Conservation (phyloP, 2,888 invertebrate genomes). For the Osmoderma eremita region DNA sequence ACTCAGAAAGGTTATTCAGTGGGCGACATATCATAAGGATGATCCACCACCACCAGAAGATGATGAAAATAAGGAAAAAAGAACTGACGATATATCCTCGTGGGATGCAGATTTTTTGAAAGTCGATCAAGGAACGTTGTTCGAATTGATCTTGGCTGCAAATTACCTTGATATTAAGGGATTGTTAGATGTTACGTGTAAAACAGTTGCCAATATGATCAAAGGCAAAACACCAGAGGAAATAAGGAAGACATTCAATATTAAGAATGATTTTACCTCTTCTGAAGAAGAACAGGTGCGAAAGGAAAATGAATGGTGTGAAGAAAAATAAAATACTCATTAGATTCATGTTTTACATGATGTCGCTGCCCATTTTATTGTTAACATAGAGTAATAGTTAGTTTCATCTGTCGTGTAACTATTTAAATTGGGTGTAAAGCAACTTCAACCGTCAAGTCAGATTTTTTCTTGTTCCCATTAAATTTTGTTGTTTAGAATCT, state of each 20-base stretch:
- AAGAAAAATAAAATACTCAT: conserved; percentile 75
- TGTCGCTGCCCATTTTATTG: not conserved
- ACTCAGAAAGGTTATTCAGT: conserved; percentile 91
- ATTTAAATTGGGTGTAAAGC: conserved; percentile 1
- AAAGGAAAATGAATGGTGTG: conserved; percentile 95
- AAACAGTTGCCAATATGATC: conserved; percentile 98
- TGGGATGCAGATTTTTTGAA: conserved; percentile 99
- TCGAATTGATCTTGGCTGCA: conserved; percentile 95
- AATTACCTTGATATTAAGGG: conserved; percentile 97
- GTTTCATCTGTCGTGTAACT: conserved; percentile 3
- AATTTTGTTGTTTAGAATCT: not conserved
- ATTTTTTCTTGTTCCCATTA: not conserved
- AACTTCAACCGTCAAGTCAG: not conserved
- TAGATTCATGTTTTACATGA: not conserved
- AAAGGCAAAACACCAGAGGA: conserved; percentile 98
- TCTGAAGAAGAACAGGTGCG: conserved; percentile 98
- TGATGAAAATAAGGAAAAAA: conserved; percentile 96
- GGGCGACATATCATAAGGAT: conserved; percentile 94
- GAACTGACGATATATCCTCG: conserved; percentile 98
- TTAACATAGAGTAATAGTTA: not conserved
- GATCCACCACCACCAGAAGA: conserved; percentile 97
- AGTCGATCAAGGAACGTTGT: conserved; percentile 96
- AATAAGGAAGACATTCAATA: conserved; percentile 96
- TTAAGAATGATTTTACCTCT: conserved; percentile 95
- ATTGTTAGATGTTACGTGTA: conserved; percentile 96